Conservation (phyloP, 2,888 invertebrate species). For the Dyspetes luteomarginatus region DNA sequence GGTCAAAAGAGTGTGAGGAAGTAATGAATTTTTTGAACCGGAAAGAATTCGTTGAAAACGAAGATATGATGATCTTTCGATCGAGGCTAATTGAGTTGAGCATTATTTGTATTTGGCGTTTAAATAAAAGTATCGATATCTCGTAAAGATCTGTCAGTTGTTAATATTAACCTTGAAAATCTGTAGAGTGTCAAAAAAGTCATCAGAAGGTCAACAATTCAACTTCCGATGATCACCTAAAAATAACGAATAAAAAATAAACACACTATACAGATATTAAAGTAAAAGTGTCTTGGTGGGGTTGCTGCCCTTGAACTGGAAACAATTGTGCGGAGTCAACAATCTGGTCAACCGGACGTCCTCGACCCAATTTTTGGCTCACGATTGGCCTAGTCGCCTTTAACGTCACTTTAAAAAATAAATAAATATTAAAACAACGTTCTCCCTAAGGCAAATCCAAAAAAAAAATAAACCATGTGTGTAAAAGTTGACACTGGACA, state of each 20-base stretch:
- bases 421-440: background rate
- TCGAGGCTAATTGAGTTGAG: too few species aligned
- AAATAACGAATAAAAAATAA: background rate
- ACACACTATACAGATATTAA: background rate
- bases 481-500: background rate
- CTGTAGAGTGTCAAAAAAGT: background rate
- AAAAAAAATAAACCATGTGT: background rate
- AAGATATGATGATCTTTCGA: too few species aligned
- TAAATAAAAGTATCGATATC: background rate
- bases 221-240: background rate
- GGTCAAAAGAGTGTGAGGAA: too few species aligned
- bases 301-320: constrained; percentile 65
- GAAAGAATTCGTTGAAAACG: too few species aligned
- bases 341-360: constrained; percentile 65
- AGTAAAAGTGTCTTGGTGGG: constrained; percentile 59
- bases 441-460: background rate
- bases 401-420: constrained; percentile 31
- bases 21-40: too few species aligned
- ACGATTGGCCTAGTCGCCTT: constrained; percentile 23
- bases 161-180: background rate
- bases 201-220: background rate
- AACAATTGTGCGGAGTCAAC: constrained; percentile 63
- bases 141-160: background rate
- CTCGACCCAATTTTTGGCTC: constrained; percentile 65
- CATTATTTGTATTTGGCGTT: too few species aligned